Percentiles rank a stretch among this genome's conserved stretches.
These are phyloP conservation scores for Spondyliosoma cantharus DNA, from an alignment of 2,797 vertebrate genomes.

Conservation along the genomic window DNA sequence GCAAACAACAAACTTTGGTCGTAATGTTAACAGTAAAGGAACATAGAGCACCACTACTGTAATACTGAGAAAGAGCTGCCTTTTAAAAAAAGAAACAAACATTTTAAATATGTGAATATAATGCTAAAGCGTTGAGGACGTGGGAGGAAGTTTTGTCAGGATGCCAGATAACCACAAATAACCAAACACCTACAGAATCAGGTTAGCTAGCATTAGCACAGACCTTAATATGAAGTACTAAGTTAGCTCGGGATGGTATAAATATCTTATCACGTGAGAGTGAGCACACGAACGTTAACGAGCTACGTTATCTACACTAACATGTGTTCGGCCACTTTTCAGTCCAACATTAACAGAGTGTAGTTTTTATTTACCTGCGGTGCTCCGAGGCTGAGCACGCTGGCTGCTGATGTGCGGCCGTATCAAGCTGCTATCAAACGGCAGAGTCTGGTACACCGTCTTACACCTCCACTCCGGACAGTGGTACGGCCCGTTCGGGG, in stretches of 20 bases:
- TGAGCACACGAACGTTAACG: not conserved
- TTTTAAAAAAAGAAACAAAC: no score
- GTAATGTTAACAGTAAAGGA: not conserved
- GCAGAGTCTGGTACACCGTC: slow-evolving; percentile 76
- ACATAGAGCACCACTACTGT: not conserved
- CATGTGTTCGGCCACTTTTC: not conserved
- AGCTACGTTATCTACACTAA: slow-evolving; percentile 5
- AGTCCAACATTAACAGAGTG: not conserved
- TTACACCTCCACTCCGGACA: slow-evolving; percentile 82
- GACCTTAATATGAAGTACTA: not conserved
- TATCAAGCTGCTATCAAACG: slow-evolving; percentile 60
- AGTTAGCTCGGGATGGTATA: not conserved
- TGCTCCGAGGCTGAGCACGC: not conserved
- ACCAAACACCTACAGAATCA: not conserved
- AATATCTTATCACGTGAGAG: not conserved
- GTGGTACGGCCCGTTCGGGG: slow-evolving; percentile 75
- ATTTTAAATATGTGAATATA: not conserved
- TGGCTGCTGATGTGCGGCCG: not conserved
- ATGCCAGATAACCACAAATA: not conserved
- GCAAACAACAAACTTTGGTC: not conserved
- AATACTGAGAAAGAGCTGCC: no score
- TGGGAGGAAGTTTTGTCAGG: not conserved
- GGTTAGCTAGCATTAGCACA: not conserved
- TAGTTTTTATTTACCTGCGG: slow-evolving; percentile 52
- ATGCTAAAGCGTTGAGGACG: no score